Percentiles rank a stretch among this genome's conserved stretches.
Evolutionary conservation across 2,113 vertebrate species (phyloP).

Genomic region (Myocastor coypus): DNA sequence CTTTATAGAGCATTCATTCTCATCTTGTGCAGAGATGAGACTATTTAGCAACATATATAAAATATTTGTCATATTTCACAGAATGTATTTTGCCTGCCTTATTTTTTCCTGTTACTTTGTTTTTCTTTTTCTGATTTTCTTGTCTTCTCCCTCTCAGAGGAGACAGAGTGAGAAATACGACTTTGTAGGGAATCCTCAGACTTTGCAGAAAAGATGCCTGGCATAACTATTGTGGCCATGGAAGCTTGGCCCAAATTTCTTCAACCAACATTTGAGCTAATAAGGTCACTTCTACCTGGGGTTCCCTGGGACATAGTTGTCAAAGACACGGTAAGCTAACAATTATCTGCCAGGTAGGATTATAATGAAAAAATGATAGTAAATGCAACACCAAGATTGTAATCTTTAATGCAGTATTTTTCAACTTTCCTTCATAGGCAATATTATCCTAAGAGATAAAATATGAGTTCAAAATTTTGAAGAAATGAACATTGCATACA

Average conservation of each 20-base stretch:
- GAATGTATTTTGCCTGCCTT: neutral
- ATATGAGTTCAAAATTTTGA: neutral
- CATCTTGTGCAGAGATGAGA: neutral
- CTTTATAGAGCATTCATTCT: neutral
- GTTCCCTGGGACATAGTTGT: neutral
- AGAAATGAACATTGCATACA: neutral
- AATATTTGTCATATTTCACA: neutral
- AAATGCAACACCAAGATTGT: accelerated
- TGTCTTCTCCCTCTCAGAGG: neutral
- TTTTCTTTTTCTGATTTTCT: neutral
- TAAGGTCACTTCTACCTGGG: neutral
- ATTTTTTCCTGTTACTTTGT: neutral
- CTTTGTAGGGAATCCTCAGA: neutral
- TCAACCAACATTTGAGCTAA: neutral
- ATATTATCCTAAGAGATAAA: neutral
- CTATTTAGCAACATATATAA: accelerated
- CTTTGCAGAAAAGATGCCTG: neutral
- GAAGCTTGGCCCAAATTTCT: no score
- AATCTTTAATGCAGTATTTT: accelerated
- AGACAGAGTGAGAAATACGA: neutral
- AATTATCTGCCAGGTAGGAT: no score
- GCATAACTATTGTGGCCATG: accelerated
- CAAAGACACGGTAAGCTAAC: neutral
- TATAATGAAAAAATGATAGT: accelerated
- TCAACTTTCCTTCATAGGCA: neutral